Evolutionary conservation across 2,113 vertebrate species (phyloP).

Genomic region (Trichechus manatus): DNA sequence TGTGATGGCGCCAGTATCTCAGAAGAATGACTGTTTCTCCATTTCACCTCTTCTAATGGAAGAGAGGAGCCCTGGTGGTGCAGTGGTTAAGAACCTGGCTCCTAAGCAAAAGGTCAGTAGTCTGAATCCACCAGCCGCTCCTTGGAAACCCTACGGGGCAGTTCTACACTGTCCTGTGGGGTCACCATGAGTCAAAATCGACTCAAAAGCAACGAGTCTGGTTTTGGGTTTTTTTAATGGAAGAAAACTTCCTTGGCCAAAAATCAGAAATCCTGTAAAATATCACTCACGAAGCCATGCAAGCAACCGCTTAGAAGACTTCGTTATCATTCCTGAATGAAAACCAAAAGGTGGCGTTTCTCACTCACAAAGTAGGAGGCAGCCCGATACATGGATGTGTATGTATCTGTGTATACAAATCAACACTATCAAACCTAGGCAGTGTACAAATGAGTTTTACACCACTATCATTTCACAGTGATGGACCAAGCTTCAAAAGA

Average conservation of each 20-base stretch:
- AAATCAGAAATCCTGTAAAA: neutral
- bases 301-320: neutral
- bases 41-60: neutral
- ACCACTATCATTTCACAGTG: neutral
- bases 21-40: neutral
- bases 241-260: neutral
- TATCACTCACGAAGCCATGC: neutral
- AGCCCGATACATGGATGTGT: neutral
- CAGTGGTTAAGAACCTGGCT: too few relatives aligned
- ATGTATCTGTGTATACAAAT: neutral
- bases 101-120: too few relatives aligned
- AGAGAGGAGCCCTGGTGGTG: too few relatives aligned
- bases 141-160: too few relatives aligned
- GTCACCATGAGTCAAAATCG: too few relatives aligned
- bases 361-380: neutral
- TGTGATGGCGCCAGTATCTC: neutral
- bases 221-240: too few relatives aligned
- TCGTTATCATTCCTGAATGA: neutral
- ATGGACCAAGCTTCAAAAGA: neutral
- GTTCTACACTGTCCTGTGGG: too few relatives aligned
- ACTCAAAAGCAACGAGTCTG: too few relatives aligned
- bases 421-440: neutral
- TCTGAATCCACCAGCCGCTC: too few relatives aligned
- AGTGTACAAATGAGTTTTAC: neutral
- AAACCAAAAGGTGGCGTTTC: neutral